These are phyloP conservation scores for Aplodontia rufa DNA, from an alignment of 2,113 vertebrate genomes.

Conservation along the genomic window DNA sequence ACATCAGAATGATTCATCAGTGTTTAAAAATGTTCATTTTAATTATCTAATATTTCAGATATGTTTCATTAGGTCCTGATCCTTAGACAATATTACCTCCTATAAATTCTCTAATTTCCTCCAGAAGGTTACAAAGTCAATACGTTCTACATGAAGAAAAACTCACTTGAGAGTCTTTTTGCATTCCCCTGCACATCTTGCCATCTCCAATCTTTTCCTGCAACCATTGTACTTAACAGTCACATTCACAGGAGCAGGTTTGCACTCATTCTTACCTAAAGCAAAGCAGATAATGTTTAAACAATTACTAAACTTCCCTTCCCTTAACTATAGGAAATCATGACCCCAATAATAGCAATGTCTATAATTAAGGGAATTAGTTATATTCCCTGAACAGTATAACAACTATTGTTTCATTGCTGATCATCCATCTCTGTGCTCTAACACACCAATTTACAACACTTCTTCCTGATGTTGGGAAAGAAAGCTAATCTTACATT, in stretches of 20 bases:
- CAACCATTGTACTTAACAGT: slow-evolving; percentile 57
- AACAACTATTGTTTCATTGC: not conserved
- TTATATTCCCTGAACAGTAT: not conserved
- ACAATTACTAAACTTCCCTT: not conserved
- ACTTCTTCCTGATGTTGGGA: not conserved
- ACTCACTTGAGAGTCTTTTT: slow-evolving; percentile 54
- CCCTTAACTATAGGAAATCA: not conserved
- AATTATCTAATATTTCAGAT: not conserved
- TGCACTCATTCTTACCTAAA: slow-evolving; percentile 66
- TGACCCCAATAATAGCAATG: not conserved
- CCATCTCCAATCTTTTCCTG: slow-evolving; percentile 57
- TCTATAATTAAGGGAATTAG: not conserved
- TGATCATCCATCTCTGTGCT: not conserved
- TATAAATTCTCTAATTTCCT: not conserved
- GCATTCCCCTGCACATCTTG: slow-evolving; percentile 67
- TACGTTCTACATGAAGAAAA: not conserved
- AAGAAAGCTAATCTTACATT: not conserved
- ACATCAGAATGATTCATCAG: not conserved
- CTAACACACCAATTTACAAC: not conserved
- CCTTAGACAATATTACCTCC: not conserved
- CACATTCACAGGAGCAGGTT: slow-evolving; percentile 18
- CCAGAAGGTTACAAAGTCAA: not conserved
- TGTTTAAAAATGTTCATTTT: not conserved
- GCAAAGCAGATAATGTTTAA: not conserved
- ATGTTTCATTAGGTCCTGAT: not conserved